Percentiles rank a stretch among this genome's conserved stretches.
phyloP scores from a whole-genome alignment of 1,140 invertebrate species.

The Hypsibius dujardini region DNA sequence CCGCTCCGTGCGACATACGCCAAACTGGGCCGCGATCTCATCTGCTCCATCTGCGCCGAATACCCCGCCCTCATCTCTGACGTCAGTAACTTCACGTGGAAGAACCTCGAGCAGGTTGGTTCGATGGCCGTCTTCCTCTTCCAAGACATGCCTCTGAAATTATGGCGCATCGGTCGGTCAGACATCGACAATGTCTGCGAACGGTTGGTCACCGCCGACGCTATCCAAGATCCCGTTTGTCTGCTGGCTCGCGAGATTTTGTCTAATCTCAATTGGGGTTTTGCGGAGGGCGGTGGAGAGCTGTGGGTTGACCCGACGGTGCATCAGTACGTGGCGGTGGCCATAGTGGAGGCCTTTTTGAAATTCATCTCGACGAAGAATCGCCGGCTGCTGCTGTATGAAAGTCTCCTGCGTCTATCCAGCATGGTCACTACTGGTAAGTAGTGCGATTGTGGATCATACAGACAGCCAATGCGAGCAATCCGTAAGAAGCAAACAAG shows the following conservation, averaged over 20 bases:
- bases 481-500: too few species aligned
- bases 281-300: slow-evolving; percentile 31
- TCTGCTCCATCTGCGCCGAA: neutral
- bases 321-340: slow-evolving; percentile 41
- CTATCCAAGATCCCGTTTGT: neutral
- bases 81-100: neutral
- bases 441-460: too few species aligned
- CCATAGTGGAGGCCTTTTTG: slow-evolving; percentile 46
- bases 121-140: slow-evolving; percentile 7
- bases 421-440: slow-evolving; percentile 25
- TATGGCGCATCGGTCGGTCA: neutral
- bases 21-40: neutral
- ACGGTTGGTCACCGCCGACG: neutral
- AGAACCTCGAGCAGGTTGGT: neutral
- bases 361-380: slow-evolving; percentile 41
- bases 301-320: slow-evolving; percentile 17
- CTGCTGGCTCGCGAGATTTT: slow-evolving; percentile 47
- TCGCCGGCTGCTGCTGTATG: slow-evolving; percentile 36
- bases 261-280: slow-evolving; percentile 52
- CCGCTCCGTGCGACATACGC: neutral
- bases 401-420: slow-evolving; percentile 43
- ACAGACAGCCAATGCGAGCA: too few species aligned
- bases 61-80: neutral
- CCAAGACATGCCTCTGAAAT: slow-evolving; percentile 4
- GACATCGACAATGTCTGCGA: slow-evolving; percentile 9